Base-by-base conservation (phyloP, 2,888 invertebrate species). In the Laothoe populi region DNA sequence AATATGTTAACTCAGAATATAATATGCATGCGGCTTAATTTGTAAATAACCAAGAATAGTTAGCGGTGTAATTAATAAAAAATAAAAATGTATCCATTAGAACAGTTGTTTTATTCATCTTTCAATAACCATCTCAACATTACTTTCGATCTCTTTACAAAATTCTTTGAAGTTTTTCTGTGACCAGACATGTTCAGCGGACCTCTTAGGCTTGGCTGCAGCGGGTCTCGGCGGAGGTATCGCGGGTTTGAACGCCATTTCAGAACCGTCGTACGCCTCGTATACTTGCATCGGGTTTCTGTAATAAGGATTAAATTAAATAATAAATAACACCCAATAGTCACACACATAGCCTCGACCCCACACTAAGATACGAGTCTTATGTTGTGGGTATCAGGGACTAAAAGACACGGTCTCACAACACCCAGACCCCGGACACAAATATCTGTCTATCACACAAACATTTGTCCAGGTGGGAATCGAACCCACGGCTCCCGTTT, bases 201-300 rank as follows among this genome's bases (percentile, higher is more conserved):
- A n/a, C 3, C 40, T 8, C 53, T 72, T 83, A 63, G 57, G 46
- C 70, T 74, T 83, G 66, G 83, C 88, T 49, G 87, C 85, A 23
- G 81, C 16, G 2, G 65, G 86, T 70, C 93, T 94, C 0, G 95
- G 95, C 46, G 95, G 87, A n/a, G 95, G 94, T 21, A 97, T 93
- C 0, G 95, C 79, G 0, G 97, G 97, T 79, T 95, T 95, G 80
- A 97, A 97, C 3, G 94, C 91, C 94, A 97, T 95, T 75, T 95
- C 88, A 0, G 95, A 94, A 62, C 96, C 95, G 82, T 96, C 95
- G 82, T 94, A 96, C 58, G 94, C 87, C 0, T 87, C 84, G 74
- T 93, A 95, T 23, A 96, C 84, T 69, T 96, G 94, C 58, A 94
- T 92, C 0, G 96, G 93, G 0, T 94, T 86, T 72, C 96, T 96